phyloP scores from a whole-genome alignment of 1,140 invertebrate species.

The Ctenoplectra terminalis region DNA sequence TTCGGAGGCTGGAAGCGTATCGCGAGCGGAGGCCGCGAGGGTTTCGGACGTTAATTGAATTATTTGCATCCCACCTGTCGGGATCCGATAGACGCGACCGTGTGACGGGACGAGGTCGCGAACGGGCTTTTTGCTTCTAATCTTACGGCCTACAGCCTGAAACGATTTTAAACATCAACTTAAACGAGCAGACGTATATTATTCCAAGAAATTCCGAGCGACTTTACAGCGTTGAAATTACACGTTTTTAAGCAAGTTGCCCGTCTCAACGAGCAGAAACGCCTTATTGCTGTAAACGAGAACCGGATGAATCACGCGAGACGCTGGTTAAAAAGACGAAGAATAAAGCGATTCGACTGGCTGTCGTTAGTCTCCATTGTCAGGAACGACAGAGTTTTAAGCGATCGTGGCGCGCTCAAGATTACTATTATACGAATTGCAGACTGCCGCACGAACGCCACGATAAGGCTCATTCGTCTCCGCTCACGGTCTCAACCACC shows the following conservation, averaged over 20 bases:
- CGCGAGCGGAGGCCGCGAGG: slow-evolving; percentile 39
- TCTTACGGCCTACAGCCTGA: slow-evolving; percentile 25
- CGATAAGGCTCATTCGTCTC: slow-evolving; percentile 11
- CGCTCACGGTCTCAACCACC: not conserved
- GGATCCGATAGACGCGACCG: slow-evolving; percentile 64
- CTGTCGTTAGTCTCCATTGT: not conserved
- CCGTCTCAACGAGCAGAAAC: not conserved
- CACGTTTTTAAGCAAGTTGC: not conserved
- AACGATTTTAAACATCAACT: slow-evolving; percentile 47
- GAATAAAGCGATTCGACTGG: not conserved
- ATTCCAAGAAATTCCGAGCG: not conserved
- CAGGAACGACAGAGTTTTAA: not conserved
- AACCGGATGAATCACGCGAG: slow-evolving; percentile 19
- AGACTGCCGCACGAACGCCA: too few species aligned
- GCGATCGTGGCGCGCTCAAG: not conserved
- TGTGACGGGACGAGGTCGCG: slow-evolving; percentile 52
- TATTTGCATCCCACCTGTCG: slow-evolving; percentile 77
- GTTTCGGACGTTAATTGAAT: slow-evolving; percentile 78
- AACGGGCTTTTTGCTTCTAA: not conserved
- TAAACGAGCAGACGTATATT: slow-evolving; percentile 43
- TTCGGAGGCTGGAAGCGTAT: slow-evolving; percentile 9
- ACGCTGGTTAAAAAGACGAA: not conserved
- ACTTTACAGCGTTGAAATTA: slow-evolving; percentile 10
- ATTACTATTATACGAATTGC: slow-evolving; percentile 17
- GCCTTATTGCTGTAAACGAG: slow-evolving; percentile 17